Conservation (phyloP, 2,888 invertebrate species). For the Patella ulyssiponensis region DNA sequence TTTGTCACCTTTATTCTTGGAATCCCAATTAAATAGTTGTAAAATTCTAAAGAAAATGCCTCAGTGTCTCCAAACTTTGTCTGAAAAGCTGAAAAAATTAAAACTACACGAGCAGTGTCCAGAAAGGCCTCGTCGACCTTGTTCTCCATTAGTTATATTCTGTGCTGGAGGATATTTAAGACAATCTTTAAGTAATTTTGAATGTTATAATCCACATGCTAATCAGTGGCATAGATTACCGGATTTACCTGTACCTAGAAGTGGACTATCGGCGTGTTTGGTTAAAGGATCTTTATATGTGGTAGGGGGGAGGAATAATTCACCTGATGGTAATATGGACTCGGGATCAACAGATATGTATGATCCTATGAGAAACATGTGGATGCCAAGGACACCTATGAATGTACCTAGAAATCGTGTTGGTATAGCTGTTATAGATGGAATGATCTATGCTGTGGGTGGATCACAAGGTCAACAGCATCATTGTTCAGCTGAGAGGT, state of each 20-base stretch:
- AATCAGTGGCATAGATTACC: constrained; percentile 87
- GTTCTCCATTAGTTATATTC: constrained; percentile 89
- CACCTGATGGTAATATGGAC: constrained; percentile 80
- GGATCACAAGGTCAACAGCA: constrained; percentile 89
- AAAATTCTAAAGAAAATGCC: constrained; percentile 89
- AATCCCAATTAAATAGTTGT: constrained; percentile 92
- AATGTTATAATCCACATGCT: constrained; percentile 90
- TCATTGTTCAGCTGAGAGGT: constrained; percentile 92
- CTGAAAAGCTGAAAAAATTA: constrained; percentile 89
- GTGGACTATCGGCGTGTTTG: constrained; percentile 76
- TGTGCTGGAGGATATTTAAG: constrained; percentile 91
- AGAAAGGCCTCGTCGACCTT: constrained; percentile 85
- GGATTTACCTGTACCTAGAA: constrained; percentile 87
- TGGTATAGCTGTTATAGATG: constrained; percentile 95
- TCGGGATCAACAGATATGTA: constrained; percentile 82
- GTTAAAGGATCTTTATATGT: constrained; percentile 85
- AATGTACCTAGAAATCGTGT: constrained; percentile 89
- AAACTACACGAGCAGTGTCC: constrained; percentile 86
- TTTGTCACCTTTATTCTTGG: constrained; percentile 89
- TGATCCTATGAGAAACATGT: constrained; percentile 87
- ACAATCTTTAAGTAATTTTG: constrained; percentile 88
- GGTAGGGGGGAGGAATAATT: constrained; percentile 92
- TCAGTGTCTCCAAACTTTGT: constrained; percentile 90
- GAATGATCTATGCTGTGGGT: constrained; percentile 90
- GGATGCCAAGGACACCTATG: constrained; percentile 87